Base-by-base conservation (phyloP, 2,113 vertebrate genomes). In the Eonycteris spelaea region DNA sequence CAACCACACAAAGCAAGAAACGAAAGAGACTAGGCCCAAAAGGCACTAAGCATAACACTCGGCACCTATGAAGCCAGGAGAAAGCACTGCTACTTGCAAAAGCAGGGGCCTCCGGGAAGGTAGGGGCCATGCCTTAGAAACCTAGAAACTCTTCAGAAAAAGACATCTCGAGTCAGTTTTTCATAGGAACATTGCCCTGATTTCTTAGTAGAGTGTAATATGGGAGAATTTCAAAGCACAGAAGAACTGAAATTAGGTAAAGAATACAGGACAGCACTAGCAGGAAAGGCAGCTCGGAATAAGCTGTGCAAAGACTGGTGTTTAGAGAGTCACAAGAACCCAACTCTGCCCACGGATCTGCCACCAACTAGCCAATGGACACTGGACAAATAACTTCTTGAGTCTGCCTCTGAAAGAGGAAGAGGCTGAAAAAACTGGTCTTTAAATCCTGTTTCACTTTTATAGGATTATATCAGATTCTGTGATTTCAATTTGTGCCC, bases 251-350 rank as follows among this genome's bases (percentile, higher is more conserved):
- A 80, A 45, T 26, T 9, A 33, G 43, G 43, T 35, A 22, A 6
- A 33, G 87, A 7, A 1, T 7, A 30, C 24, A 1, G 1, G 63
- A 43, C 1, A n/a, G 19, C 8, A 40, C 59, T 1, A 19, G 51
- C 8, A 40, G 51, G 9, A n/a, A 15, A 43, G 7, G 63, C 30
- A 21, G 33, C 22, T 18, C 0, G 22, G 18, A 30, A 35, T 3
- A 2, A 38, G 65, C 15, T 18, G 22, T 18, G 33, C 21, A 19
- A 48, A 68, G 45, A 19, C 61, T n/a, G 4, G 10, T 2, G 38
- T 30, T 33, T 19, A 35, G 12, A n/a, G 77, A 28, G 22, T 22
- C 33, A 0, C 10, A 22, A n/a, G 65, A 48, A 43, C 38, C 48
- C 15, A 7, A n/a, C 28, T 80, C 89, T 21, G 65, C 28, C 30